Conservation (phyloP, 2,888 invertebrate genomes). For the Chrysolina oricalcia region DNA sequence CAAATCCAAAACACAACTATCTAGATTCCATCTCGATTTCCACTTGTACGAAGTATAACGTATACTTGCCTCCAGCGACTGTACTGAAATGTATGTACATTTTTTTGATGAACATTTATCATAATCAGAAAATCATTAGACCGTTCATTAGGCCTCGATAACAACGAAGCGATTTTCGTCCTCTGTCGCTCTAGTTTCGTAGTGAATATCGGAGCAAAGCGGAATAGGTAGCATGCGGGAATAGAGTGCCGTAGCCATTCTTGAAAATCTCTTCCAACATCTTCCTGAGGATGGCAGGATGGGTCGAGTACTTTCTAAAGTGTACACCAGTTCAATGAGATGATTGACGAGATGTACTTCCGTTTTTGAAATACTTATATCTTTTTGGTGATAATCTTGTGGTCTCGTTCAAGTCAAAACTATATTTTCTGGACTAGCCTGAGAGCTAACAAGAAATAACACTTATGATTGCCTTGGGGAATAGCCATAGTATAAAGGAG, state of each 20-base stretch:
- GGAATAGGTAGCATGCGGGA: conserved; percentile 61
- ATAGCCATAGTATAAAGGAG: too few species aligned
- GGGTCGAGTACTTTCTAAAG: too few species aligned
- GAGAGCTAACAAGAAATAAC: too few species aligned
- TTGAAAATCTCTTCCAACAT: background rate
- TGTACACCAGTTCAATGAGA: too few species aligned
- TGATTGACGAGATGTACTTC: too few species aligned
- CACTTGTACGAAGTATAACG: background rate
- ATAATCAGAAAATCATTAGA: conserved; percentile 57
- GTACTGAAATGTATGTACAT: conserved; percentile 50
- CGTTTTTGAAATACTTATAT: too few species aligned
- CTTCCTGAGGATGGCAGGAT: background rate
- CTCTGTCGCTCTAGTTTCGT: conserved; percentile 46
- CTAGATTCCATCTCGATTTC: too few species aligned
- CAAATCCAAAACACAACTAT: too few species aligned
- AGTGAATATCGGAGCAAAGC: conserved; percentile 61
- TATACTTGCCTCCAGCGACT: background rate
- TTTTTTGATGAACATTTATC: conserved; percentile 37
- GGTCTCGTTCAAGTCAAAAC: too few species aligned
- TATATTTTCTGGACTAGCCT: too few species aligned
- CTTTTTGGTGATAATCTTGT: too few species aligned
- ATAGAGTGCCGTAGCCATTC: conserved; percentile 39
- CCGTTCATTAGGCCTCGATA: conserved; percentile 67
- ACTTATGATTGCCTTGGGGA: too few species aligned
- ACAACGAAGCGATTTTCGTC: conserved; percentile 56